Conservation (phyloP, 2,888 invertebrate genomes). For the Nematopogon swammerdamellus region DNA sequence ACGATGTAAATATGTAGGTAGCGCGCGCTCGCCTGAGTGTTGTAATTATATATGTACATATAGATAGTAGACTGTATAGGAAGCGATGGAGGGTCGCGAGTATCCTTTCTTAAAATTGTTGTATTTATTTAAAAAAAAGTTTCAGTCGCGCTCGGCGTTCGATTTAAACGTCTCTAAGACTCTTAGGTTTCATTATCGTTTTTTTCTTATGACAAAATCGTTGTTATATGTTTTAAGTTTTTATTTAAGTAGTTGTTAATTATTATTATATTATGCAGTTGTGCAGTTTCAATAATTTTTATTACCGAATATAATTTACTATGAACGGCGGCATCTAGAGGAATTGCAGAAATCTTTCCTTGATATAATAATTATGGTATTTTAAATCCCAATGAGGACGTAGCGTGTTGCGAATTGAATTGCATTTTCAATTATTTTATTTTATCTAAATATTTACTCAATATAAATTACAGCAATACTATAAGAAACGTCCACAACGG, state of each 20-base stretch:
- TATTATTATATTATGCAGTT: no score
- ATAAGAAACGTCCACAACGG: no score
- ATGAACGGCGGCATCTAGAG: no score
- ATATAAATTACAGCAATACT: no score
- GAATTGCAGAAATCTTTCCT: no score
- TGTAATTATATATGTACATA: constrained; percentile 28
- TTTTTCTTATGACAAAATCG: background rate
- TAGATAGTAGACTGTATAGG: constrained; percentile 19
- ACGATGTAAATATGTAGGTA: background rate
- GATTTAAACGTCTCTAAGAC: background rate
- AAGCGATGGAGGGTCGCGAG: constrained; percentile 32
- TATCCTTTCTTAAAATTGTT: background rate
- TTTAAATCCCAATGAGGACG: no score
- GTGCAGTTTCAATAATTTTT: no score
- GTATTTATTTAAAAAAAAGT: background rate
- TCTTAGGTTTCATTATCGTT: background rate
- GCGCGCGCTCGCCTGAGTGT: background rate
- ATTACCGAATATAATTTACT: no score
- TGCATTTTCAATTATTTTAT: no score
- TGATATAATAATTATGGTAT: no score
- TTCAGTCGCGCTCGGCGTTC: background rate
- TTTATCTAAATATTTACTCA: no score
- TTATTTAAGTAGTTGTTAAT: background rate
- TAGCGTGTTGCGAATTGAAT: no score
- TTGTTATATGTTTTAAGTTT: background rate